These are phyloP conservation scores for Bombus affinis DNA, from an alignment of 1,140 invertebrate genomes.

Conservation along the genomic window DNA sequence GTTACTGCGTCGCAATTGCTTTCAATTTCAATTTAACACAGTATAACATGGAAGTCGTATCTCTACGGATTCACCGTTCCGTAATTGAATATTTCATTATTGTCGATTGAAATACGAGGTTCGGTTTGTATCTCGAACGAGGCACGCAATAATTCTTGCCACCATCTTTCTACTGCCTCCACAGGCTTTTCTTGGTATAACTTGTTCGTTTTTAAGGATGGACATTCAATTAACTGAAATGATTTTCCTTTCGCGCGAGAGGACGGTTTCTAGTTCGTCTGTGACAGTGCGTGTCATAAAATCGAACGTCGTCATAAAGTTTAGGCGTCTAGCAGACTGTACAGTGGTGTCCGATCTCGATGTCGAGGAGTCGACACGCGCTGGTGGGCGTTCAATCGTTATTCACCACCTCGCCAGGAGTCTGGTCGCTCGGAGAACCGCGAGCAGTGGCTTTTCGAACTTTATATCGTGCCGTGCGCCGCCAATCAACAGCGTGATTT, in stretches of 20 bases:
- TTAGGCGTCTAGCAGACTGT: conserved; percentile 10
- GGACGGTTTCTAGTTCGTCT: conserved; percentile 9
- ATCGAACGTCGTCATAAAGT: conserved; percentile 36
- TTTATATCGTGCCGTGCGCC: conserved; percentile 24
- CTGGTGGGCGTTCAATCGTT: conserved; percentile 60
- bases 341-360: conserved; percentile 5
- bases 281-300: conserved; percentile 21
- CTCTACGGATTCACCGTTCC: neutral
- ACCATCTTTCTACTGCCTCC: too few relatives aligned
- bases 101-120: conserved; percentile 9
- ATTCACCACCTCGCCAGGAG: conserved; percentile 60
- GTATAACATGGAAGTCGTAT: neutral
- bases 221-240: conserved; percentile 21
- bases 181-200: neutral
- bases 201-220: neutral
- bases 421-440: conserved; percentile 40
- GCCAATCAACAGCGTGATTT: conserved; percentile 37
- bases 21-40: conserved; percentile 25
- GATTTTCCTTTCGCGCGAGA: neutral
- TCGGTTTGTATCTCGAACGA: neutral
- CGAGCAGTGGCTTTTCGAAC: conserved; percentile 24
- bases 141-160: neutral
- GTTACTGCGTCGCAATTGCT: neutral
- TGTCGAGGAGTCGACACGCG: neutral
- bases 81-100: conserved; percentile 17